These are phyloP conservation scores for Vulpes lagopus DNA, from an alignment of 2,113 vertebrate species.

Conservation along the genomic window DNA sequence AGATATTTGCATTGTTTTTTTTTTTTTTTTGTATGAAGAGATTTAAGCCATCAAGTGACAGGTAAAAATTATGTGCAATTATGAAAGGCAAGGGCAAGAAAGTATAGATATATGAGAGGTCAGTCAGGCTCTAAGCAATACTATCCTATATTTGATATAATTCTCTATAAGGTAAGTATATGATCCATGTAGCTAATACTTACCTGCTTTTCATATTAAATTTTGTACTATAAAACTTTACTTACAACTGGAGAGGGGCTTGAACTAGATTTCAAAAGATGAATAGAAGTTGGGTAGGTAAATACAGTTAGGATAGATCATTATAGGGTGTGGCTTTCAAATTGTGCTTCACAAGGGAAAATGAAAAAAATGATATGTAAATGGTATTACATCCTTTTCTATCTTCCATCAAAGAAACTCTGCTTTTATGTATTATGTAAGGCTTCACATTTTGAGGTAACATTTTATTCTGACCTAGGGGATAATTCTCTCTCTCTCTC, in stretches of 20 bases:
- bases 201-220: neutral
- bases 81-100: neutral
- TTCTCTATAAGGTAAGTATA: neutral
- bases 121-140: neutral
- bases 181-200: neutral
- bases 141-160: neutral
- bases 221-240: neutral
- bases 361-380: neutral
- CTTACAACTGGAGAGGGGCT: neutral
- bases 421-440: neutral
- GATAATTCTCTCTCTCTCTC: neutral
- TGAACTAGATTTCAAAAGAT: neutral
- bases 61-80: neutral
- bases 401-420: neutral
- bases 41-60: neutral
- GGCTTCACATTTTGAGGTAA: neutral
- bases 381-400: neutral
- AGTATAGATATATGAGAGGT: neutral
- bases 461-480: neutral
- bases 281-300: neutral
- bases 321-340: neutral
- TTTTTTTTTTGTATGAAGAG: neutral
- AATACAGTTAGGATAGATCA: neutral
- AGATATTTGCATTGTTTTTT: neutral
- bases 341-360: neutral